These are phyloP conservation scores for Tiphia femorata DNA, from an alignment of 2,888 invertebrate species.

Conservation along the genomic window DNA sequence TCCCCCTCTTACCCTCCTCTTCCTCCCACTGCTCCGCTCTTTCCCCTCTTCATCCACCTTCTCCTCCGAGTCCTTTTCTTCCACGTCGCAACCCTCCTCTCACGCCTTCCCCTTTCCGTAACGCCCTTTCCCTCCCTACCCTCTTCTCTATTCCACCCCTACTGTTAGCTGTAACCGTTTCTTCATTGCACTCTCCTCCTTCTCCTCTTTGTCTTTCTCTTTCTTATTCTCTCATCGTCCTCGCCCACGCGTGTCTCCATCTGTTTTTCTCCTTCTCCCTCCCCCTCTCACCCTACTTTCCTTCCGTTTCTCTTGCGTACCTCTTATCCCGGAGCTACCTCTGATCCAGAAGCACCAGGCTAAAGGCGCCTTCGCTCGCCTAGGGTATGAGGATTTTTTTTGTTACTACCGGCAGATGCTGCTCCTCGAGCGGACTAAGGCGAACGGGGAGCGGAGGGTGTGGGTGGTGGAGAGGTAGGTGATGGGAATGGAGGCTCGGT, in stretches of 20 bases:
- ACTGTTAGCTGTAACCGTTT: constrained; percentile 26
- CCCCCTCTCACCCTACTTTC: constrained; percentile 24
- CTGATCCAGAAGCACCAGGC: too few species aligned
- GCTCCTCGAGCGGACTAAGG: neutral
- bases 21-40: constrained; percentile 17
- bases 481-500: too few species aligned
- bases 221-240: constrained; percentile 22
- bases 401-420: constrained; percentile 30
- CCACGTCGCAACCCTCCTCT: constrained; percentile 26
- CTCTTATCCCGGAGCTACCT: too few species aligned
- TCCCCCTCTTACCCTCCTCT: constrained; percentile 27
- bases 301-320: constrained; percentile 13
- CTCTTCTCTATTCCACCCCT: constrained; percentile 27
- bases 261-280: constrained; percentile 15
- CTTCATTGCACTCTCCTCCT: constrained; percentile 23
- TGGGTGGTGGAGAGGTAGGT: constrained; percentile 20
- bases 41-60: constrained; percentile 28
- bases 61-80: constrained; percentile 31
- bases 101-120: constrained; percentile 26
- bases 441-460: neutral
- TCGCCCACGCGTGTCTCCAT: constrained; percentile 22
- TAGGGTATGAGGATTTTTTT: constrained; percentile 24
- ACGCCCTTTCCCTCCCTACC: constrained; percentile 19
- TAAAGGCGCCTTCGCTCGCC: constrained; percentile 16
- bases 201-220: constrained; percentile 26